phyloP scores from a whole-genome alignment of 2,888 invertebrate species.

The Andrena chrysosceles region DNA sequence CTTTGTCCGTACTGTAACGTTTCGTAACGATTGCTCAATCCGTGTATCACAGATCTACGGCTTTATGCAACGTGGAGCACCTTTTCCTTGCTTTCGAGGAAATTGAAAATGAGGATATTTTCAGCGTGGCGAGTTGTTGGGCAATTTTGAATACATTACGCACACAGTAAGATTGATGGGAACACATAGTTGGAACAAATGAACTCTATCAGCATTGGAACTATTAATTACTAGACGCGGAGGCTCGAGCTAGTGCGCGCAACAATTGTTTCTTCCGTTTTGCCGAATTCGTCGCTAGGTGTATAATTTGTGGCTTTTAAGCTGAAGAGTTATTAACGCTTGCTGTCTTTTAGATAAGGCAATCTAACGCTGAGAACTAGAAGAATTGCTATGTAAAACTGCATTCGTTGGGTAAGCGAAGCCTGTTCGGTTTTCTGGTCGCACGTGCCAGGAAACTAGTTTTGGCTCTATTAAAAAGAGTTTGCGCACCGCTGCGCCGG shows the following conservation, averaged over 20 bases:
- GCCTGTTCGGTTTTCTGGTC: constrained; percentile 11
- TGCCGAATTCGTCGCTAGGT: no score
- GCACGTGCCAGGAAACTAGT: constrained; percentile 30
- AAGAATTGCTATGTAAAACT: not conserved
- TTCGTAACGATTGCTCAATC: constrained; percentile 36
- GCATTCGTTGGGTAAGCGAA: not conserved
- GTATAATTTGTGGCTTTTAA: no score
- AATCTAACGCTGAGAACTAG: no score
- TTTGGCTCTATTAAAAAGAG: constrained; percentile 15
- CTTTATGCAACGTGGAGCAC: not conserved
- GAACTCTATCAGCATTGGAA: no score
- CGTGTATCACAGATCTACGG: not conserved
- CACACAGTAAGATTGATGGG: no score
- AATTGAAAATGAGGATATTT: constrained; percentile 1
- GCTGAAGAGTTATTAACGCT: no score
- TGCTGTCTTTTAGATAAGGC: no score
- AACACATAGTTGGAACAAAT: no score
- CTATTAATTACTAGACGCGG: no score
- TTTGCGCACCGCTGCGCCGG: constrained; percentile 45
- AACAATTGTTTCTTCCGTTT: no score
- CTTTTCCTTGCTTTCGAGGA: constrained; percentile 6
- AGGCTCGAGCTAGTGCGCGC: no score
- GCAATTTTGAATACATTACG: not conserved
- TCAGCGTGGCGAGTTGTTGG: not conserved
- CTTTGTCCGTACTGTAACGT: not conserved